Conservation (phyloP, 2,888 invertebrate species). For the Dynastes tityus region DNA sequence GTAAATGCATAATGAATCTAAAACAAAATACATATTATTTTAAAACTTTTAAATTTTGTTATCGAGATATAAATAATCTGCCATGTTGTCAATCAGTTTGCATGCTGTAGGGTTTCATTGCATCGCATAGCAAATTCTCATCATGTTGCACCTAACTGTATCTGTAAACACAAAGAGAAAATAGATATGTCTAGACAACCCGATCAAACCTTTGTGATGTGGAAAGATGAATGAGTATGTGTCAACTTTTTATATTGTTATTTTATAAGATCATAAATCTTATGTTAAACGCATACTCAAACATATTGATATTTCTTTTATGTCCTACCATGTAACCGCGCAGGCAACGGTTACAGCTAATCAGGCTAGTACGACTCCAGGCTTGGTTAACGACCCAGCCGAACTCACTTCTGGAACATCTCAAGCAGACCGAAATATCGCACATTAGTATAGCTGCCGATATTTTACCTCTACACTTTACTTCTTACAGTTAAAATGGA, state of each 20-base stretch:
- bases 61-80: constrained; percentile 41
- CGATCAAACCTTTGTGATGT: constrained; percentile 48
- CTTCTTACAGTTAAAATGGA: constrained; percentile 55
- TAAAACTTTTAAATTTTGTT: constrained; percentile 43
- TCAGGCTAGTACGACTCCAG: constrained; percentile 65
- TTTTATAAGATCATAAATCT: constrained; percentile 5
- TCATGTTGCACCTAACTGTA: constrained; percentile 67
- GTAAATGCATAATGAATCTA: constrained; percentile 49
- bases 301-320: constrained; percentile 61
- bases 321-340: constrained; percentile 71
- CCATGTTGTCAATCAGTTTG: constrained; percentile 47
- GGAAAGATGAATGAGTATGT: constrained; percentile 50
- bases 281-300: constrained; percentile 64
- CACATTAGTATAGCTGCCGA: constrained; percentile 69
- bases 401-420: constrained; percentile 72
- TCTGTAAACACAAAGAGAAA: constrained; percentile 72
- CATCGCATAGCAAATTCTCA: constrained; percentile 57
- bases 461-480: constrained; percentile 62
- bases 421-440: constrained; percentile 72
- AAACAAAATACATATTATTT: constrained; percentile 48
- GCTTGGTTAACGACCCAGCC: constrained; percentile 67
- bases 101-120: constrained; percentile 49
- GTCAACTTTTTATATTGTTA: constrained; percentile 18
- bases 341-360: constrained; percentile 67
- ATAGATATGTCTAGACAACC: constrained; percentile 62